These are phyloP conservation scores for Keiferia lycopersicella DNA, from an alignment of 2,888 invertebrate genomes.

Conservation along the genomic window DNA sequence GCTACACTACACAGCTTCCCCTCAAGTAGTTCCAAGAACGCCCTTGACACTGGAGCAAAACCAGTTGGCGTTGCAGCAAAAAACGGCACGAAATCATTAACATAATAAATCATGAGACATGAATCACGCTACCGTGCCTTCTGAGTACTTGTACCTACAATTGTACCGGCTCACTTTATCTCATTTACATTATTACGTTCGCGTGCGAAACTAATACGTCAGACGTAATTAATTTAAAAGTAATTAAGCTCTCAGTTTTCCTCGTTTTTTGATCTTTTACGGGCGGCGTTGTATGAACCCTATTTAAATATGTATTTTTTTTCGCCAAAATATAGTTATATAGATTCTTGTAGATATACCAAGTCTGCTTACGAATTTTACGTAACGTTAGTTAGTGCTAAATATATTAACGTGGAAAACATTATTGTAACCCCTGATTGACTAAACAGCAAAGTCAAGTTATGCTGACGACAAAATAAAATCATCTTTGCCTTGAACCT, in stretches of 20 bases:
- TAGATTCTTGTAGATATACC: no score
- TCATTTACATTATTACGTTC: slow-evolving; percentile 22
- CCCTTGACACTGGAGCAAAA: slow-evolving; percentile 31
- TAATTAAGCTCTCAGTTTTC: slow-evolving; percentile 5
- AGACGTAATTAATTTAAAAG: slow-evolving; percentile 11
- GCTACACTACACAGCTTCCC: not conserved
- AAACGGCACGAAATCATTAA: slow-evolving; percentile 43
- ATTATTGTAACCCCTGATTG: no score
- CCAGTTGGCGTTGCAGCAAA: slow-evolving; percentile 43
- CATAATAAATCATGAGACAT: slow-evolving; percentile 44
- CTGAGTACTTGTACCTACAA: slow-evolving; percentile 1
- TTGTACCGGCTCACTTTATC: slow-evolving; percentile 15
- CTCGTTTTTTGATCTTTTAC: not conserved
- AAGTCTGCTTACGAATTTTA: no score
- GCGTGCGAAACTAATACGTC: slow-evolving; percentile 3
- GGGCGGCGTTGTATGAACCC: no score
- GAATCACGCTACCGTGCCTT: slow-evolving; percentile 39
- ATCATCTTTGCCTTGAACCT: no score
- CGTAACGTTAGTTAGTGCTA: no score
- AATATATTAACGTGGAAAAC: no score
- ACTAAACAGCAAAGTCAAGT: no score
- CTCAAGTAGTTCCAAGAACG: slow-evolving; percentile 9
- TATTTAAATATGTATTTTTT: not conserved
- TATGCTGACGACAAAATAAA: no score
- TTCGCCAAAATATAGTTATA: no score